Conservation (phyloP, 2,888 invertebrate species). For the Drosophila robusta region DNA sequence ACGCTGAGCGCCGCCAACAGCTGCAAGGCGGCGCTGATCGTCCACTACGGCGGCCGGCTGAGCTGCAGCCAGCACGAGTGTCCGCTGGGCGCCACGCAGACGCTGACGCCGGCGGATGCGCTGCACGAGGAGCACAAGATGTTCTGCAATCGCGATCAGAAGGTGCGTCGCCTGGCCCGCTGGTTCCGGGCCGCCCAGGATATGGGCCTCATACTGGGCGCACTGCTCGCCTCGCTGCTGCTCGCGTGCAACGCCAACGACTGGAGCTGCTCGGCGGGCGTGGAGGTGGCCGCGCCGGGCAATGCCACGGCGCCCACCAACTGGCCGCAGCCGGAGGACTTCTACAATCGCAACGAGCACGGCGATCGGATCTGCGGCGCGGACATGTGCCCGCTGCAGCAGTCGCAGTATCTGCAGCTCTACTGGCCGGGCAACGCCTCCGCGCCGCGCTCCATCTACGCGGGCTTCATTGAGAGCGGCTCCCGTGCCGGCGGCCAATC, state of each 20-base stretch:
- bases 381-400: slow-evolving; percentile 86
- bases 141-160: slow-evolving; percentile 84
- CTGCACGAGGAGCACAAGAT: slow-evolving; percentile 84
- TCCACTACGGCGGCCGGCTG: slow-evolving; percentile 82
- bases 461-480: slow-evolving; percentile 79
- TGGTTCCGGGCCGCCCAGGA: slow-evolving; percentile 87
- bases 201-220: slow-evolving; percentile 87
- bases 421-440: slow-evolving; percentile 30
- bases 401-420: slow-evolving; percentile 8
- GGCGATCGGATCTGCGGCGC: slow-evolving; percentile 87
- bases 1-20: slow-evolving; percentile 85
- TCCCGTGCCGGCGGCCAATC: slow-evolving; percentile 76
- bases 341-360: slow-evolving; percentile 86
- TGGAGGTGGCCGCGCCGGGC: slow-evolving; percentile 1
- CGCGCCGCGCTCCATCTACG: slow-evolving; percentile 59
- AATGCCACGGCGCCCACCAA: slow-evolving; percentile 43
- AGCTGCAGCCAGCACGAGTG: slow-evolving; percentile 84
- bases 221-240: slow-evolving; percentile 86
- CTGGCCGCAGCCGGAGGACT: slow-evolving; percentile 84
- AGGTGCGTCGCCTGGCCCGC: slow-evolving; percentile 86
- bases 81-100: slow-evolving; percentile 51
- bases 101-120: slow-evolving; percentile 67
- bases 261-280: slow-evolving; percentile 73
- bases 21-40: slow-evolving; percentile 83
- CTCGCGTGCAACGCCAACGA: slow-evolving; percentile 84